Base-by-base conservation (phyloP, 2,113 vertebrate species). In the Hippocampus abdominalis region DNA sequence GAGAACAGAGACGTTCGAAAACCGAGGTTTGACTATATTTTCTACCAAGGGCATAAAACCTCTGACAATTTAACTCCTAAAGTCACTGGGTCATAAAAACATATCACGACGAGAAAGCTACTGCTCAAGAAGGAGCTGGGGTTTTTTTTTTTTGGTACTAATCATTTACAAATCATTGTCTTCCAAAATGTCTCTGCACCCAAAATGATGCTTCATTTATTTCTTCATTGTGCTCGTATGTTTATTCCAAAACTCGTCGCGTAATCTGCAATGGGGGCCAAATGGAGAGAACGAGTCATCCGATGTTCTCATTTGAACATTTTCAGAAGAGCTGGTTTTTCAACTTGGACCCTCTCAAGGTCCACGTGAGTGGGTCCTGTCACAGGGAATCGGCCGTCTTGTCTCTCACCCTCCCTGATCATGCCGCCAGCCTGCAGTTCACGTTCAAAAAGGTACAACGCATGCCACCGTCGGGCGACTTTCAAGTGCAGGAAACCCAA, bases 391-490 rank as follows among this genome's bases (percentile, higher is more conserved):
- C 48, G 1, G 86, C 93, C 13, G 54, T 87, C 18, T 82, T 98
- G 20, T 92, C 82, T 16, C 68, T 98, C 69, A 85, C 77, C 0
- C 93, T 97, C 81, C 65, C 75, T 0, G 27, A 69, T 66, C 81
- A 71, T 0, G 79, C 77, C 0, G 93, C 93, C 72, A 89, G 86
- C 81, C 78, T 98, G 76, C 86, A 90, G 75, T 79, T 98, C 81
- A 88, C 25, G 6, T 96, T 98, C 84, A 84, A 20, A 49, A 94
- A 95, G 94, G 97, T 98, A 91, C 10, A 40, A 59, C 15, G 48
- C 64, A 7, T 25, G 23, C n/a, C 29, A 49, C 16, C 32, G 4
- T 12, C 12, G 40, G 27, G 54, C 25, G 5, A 15, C 5, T 57
- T 49, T 21, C 18, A 49, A 27, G 25, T 57, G n/a, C n/a, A 57